A percentile compares a stretch with the other conserved stretches of the same genome.
Evolutionary conservation across 2,797 vertebrate species (phyloP).

Genomic region (Hyperoplus immaculatus): DNA sequence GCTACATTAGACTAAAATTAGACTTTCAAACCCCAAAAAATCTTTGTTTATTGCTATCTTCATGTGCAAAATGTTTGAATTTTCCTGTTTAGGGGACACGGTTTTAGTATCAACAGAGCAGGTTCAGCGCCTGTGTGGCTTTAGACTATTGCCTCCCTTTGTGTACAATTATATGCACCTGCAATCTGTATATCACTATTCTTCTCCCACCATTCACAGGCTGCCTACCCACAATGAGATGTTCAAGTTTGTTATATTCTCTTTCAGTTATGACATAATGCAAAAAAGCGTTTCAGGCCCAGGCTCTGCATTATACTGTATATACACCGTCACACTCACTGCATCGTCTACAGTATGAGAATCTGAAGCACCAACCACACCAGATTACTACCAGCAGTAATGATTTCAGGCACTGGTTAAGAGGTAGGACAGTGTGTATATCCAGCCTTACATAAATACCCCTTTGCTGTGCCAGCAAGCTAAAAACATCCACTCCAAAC

Average conservation of each 20-base stretch:
- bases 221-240: background rate
- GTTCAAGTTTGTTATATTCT: background rate
- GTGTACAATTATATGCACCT: background rate
- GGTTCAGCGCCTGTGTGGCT: background rate
- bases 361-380: constrained; percentile 42
- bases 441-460: constrained; percentile 81
- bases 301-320: constrained; percentile 24
- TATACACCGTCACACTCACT: constrained; percentile 12
- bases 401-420: constrained; percentile 55
- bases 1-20: too few species aligned
- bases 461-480: constrained; percentile 76
- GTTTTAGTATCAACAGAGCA: constrained; percentile 1
- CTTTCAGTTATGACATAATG: background rate
- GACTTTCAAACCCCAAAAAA: constrained; percentile 2
- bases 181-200: background rate
- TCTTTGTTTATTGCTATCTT: constrained; percentile 7
- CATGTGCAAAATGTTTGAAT: background rate
- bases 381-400: constrained; percentile 61
- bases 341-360: constrained; percentile 13
- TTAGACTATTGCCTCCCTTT: background rate
- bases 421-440: constrained; percentile 72
- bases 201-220: background rate
- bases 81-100: constrained; percentile 1
- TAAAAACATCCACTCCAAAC: constrained; percentile 83
- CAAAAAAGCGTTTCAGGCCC: background rate